These are phyloP conservation scores for Onchidella celtica DNA, from an alignment of 2,888 invertebrate species.

Conservation along the genomic window DNA sequence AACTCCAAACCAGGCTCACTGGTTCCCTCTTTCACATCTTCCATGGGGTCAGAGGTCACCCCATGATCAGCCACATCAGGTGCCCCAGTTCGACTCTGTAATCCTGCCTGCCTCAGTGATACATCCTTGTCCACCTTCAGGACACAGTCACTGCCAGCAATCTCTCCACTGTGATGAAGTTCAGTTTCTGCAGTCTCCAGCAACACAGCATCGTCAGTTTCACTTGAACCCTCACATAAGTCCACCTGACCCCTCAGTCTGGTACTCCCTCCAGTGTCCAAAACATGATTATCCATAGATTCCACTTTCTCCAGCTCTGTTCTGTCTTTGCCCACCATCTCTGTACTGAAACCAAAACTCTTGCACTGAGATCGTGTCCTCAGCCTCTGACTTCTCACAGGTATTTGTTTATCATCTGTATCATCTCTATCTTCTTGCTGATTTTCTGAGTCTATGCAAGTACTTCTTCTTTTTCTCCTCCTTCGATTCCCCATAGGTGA, in stretches of 20 bases:
- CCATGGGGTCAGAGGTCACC: background rate
- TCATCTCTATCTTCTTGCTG: background rate
- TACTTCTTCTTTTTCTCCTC: background rate
- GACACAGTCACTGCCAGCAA: background rate
- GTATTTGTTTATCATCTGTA: background rate
- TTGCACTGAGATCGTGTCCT: background rate
- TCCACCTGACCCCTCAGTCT: background rate
- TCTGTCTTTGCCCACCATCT: background rate
- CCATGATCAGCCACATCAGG: background rate
- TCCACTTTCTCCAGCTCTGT: background rate
- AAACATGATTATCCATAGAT: background rate
- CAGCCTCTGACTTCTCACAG: background rate
- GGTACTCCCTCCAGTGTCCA: background rate
- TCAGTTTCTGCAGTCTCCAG: background rate
- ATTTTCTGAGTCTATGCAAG: background rate
- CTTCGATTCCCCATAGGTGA: too few species aligned
- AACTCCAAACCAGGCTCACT: background rate
- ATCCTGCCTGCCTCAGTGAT: background rate
- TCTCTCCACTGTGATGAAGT: background rate
- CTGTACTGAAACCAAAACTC: constrained; percentile 1
- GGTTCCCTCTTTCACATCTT: background rate
- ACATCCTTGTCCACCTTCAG: background rate
- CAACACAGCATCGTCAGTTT: background rate
- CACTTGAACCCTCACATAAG: too few species aligned
- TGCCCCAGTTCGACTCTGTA: background rate